Base-by-base conservation (phyloP, 53 echinoderm and acorn worm genomes). In the Luidia sarsii region DNA sequence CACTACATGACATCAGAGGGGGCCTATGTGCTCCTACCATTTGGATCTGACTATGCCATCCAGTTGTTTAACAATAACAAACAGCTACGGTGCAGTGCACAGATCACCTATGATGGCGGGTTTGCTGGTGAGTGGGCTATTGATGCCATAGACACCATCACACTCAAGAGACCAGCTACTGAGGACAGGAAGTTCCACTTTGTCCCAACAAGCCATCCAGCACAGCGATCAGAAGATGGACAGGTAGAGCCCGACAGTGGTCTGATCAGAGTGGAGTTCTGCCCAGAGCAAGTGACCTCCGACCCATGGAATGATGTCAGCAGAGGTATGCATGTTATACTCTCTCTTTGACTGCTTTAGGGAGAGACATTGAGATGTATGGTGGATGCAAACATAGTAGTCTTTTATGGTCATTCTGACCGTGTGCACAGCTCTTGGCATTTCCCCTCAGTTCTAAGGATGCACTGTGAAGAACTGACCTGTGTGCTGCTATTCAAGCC, bases 181-280 rank as follows among this genome's bases (percentile, higher is more conserved):
- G 70, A 70, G 16, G 48, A 34, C 0, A 31, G 23, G 38, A 83
- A 70, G 60, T 83, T 83, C 39, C 46, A 59, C 60, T 83, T 83
- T 38, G 29, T 83, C 27, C 59, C 69, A 24, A 48, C 59, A 25
- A 14, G 70, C 13, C 20, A n/a, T 0, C 70, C 83, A 30, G 39
- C 67, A 14, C 38, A 28, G 0, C 67, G 67, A 68, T 82, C 68
- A 29, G 83, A 70, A 25, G 70, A 70, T 46, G 59, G 31, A 13
- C 31, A 33, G 13, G 83, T 23, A 4, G 48, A 83, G 33, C 83
- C 83, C 10, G 35, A 70, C 35, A 83, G 70, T 59, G 83, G 83
- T 19, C 9, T 49, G 49, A 49, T 64, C 46, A 14, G 30, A 9
- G 64, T 80, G 37, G 31, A 28, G 18, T 72, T 72, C 11, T 55